Evolutionary conservation across 2,888 invertebrate species (phyloP).

Genomic region (Xanthostigma xanthostigma): DNA sequence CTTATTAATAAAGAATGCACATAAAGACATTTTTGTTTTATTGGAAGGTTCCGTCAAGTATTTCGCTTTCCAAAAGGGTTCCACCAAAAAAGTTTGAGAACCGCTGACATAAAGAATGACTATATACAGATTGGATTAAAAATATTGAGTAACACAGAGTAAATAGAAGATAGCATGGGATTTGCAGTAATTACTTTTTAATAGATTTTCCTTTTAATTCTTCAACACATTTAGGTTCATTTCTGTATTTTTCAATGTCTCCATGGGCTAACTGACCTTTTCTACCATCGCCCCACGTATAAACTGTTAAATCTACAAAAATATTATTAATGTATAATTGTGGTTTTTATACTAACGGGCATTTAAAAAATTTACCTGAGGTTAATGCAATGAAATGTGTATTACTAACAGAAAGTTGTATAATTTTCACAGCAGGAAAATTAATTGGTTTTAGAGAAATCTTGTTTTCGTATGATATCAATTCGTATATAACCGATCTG

Average conservation of each 20-base stretch:
- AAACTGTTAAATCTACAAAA: slow-evolving; percentile 39
- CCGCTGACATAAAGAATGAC: no score
- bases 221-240: slow-evolving; percentile 42
- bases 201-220: slow-evolving; percentile 44
- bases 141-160: no score
- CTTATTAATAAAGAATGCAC: no score
- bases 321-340: not conserved
- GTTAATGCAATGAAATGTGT: slow-evolving; percentile 43
- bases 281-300: slow-evolving; percentile 52
- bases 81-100: no score
- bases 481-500: slow-evolving; percentile 38
- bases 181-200: slow-evolving; percentile 25
- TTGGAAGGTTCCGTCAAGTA: no score
- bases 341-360: not conserved
- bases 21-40: no score
- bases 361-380: slow-evolving; percentile 24
- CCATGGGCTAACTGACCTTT: slow-evolving; percentile 50
- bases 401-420: slow-evolving; percentile 36
- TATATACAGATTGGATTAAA: no score
- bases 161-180: no score
- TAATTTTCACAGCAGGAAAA: slow-evolving; percentile 37
- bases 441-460: slow-evolving; percentile 36
- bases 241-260: slow-evolving; percentile 31
- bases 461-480: slow-evolving; percentile 34
- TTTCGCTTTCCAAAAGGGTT: no score